Evolutionary conservation across 2,113 vertebrate genomes (phyloP).

Genomic region (Pseudopodoces humilis): DNA sequence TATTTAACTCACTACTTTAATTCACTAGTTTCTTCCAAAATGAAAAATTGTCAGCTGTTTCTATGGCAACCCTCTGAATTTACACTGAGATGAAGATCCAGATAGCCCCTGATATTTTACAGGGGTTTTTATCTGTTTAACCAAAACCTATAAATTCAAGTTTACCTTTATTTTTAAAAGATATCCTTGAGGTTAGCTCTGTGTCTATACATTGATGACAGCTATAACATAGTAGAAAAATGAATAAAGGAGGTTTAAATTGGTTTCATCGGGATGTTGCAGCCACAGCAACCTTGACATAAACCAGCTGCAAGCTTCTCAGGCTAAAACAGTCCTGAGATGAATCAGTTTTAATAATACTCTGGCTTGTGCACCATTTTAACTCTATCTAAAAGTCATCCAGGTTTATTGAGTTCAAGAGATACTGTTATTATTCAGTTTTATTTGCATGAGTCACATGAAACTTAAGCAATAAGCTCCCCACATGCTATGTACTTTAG

Average conservation of each 20-base stretch:
- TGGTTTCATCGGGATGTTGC: conserved; percentile 43
- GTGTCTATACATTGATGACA: conserved; percentile 9
- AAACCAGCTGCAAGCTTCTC: conserved; percentile 61
- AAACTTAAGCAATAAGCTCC: conserved; percentile 56
- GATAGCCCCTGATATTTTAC: not conserved
- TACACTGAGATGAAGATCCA: not conserved
- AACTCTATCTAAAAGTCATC: not conserved
- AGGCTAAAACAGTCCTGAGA: conserved; percentile 34
- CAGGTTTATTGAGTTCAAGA: conserved; percentile 56
- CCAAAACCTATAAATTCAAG: not conserved
- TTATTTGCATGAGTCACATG: conserved; percentile 53
- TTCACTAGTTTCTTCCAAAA: not conserved
- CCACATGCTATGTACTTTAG: not conserved
- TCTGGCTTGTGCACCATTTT: not conserved
- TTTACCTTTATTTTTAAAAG: not conserved
- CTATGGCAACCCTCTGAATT: not conserved
- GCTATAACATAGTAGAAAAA: conserved; percentile 44
- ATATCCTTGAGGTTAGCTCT: not conserved
- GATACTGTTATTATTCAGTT: conserved; percentile 48
- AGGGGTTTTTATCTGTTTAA: not conserved
- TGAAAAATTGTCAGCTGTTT: not conserved
- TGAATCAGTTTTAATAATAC: conserved; percentile 41
- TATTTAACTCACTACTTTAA: conserved; percentile 21
- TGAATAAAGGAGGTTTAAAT: conserved; percentile 34
- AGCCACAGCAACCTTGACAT: conserved; percentile 53